phyloP scores from a whole-genome alignment of 2,113 vertebrate genomes.

The Eidolon helvum region DNA sequence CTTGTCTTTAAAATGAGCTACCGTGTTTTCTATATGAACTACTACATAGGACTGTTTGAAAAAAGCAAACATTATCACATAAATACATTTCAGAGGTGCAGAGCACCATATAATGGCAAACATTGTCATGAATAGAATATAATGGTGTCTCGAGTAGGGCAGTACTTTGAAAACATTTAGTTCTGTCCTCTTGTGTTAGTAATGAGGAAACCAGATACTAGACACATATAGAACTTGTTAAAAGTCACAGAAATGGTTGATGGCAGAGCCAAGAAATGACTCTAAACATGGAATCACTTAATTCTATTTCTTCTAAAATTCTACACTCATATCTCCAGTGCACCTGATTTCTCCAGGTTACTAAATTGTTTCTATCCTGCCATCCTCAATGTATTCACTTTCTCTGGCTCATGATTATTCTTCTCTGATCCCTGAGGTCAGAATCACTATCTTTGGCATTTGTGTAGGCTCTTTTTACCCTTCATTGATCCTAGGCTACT shows the following conservation, averaged over 20 bases:
- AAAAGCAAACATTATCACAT: slow-evolving; percentile 66
- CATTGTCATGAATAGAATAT: slow-evolving; percentile 61
- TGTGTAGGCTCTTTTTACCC: background rate
- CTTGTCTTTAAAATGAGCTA: slow-evolving; percentile 75
- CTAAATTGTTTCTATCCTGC: background rate
- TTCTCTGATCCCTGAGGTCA: background rate
- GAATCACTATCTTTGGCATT: background rate
- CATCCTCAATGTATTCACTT: background rate
- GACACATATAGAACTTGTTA: slow-evolving; percentile 40
- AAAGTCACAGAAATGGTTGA: slow-evolving; percentile 51
- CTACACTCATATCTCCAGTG: background rate
- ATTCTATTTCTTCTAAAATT: background rate
- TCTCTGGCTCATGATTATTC: background rate
- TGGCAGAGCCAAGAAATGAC: background rate
- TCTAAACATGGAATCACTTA: background rate
- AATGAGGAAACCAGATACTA: background rate
- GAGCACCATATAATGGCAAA: slow-evolving; percentile 59
- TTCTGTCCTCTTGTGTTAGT: background rate
- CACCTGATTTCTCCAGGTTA: background rate
- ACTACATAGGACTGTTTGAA: slow-evolving; percentile 27
- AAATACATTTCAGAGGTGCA: slow-evolving; percentile 66
- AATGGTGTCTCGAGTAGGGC: slow-evolving; percentile 35
- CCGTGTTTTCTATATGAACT: slow-evolving; percentile 63
- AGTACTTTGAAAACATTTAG: slow-evolving; percentile 41
- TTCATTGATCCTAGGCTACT: background rate